Evolutionary conservation across 2,888 invertebrate species (phyloP), one percentile per base, ranked within the genome.

Genomic region (Exocentrus adspersus): DNA sequence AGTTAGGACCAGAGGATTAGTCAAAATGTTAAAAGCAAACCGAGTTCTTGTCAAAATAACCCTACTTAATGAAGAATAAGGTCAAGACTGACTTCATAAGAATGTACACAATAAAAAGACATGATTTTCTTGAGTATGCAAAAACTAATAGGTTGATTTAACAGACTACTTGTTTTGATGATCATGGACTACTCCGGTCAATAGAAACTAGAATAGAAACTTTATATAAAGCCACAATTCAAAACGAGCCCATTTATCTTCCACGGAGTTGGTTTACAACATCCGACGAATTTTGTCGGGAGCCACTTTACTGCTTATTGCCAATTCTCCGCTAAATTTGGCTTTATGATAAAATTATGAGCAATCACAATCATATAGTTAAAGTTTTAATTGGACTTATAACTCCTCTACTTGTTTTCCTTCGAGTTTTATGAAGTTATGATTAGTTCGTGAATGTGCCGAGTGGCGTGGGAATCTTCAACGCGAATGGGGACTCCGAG

Each of bases 311-410:
- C 64, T 53, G 70, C 69, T 73, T 70, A 73, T 69, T 53, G 69
- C 72, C 65, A 69, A 72, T 72, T 72, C 69, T 53, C 58, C 57
- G 21, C 66, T 61, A 70, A 69, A 67, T 64, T 67, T 61, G 59
- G 53, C 58, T 70, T 73, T 69, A 73, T 65, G 65, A 37, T 64
- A 63, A 62, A 69, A 72, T 72, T 69, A 72, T 70, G 64, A 63
- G 68, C 72, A 70, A 70, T 71, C 68, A 67, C 64, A 65, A 63
- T 65, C 65, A 60, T 62, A 69, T 51, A 65, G 69, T 60, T 64
- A 61, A 67, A 69, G 69, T 69, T 69, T 68, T 66, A 67, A 69
- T 66, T 66, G 66, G 60, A 67, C 50, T 64, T 64, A 63, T 43
- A 43, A 54, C 54, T 54, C 43, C 24, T 21, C 53, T 17, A 54